phyloP scores from a whole-genome alignment of 2,888 invertebrate species.

The Tinea pellionella region DNA sequence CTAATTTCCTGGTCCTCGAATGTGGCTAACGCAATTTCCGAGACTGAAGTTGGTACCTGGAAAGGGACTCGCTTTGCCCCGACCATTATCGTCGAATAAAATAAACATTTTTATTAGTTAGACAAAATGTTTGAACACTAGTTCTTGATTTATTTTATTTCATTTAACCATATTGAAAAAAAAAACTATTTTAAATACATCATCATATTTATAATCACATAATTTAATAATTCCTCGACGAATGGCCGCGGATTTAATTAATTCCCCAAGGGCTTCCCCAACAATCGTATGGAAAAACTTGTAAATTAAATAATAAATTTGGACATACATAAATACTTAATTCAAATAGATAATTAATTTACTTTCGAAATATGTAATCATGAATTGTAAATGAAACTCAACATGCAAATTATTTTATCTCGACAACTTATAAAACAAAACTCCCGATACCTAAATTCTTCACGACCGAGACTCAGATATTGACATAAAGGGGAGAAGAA shows the following conservation, averaged over 20 bases:
- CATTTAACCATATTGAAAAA: not conserved
- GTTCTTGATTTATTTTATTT: not conserved
- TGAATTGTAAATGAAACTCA: not conserved
- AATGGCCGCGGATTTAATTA: not conserved
- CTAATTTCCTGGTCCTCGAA: constrained; percentile 67
- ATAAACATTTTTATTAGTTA: constrained; percentile 26
- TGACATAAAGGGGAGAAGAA: constrained; percentile 25
- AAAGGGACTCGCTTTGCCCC: constrained; percentile 31
- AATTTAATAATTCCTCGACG: not conserved
- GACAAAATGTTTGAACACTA: not conserved
- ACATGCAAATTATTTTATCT: constrained; percentile 8
- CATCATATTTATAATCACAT: not conserved
- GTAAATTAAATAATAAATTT: not conserved
- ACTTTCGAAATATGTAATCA: not conserved
- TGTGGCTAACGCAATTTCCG: constrained; percentile 69
- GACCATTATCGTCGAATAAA: constrained; percentile 57
- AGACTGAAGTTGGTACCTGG: constrained; percentile 51
- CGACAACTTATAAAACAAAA: constrained; percentile 34
- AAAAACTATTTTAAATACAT: not conserved
- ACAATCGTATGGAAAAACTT: not conserved
- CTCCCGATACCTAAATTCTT: constrained; percentile 36
- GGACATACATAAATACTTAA: not conserved
- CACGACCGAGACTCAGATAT: constrained; percentile 36
- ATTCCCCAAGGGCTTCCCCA: not conserved
- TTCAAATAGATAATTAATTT: not conserved